Base-by-base conservation (phyloP, 2,797 vertebrate genomes). In the Hippoglossus hippoglossus region DNA sequence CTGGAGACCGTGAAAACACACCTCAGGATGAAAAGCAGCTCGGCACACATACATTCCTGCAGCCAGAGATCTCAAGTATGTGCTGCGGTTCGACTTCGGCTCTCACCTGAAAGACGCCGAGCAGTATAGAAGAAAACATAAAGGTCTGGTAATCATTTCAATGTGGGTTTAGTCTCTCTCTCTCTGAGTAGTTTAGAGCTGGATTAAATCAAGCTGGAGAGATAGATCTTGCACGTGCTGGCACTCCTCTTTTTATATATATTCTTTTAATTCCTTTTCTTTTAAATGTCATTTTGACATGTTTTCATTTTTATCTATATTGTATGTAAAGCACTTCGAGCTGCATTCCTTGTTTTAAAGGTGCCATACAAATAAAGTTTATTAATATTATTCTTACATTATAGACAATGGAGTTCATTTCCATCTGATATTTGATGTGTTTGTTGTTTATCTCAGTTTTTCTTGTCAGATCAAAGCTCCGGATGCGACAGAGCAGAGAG, bases 1-100 rank as follows among this genome's bases (percentile, higher is more conserved):
- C 94, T 92, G 47, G 91, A 93, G 95, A 93, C 94, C 95, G 94
- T 95, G 90, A 93, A 92, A 91, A 94, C 92, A 93, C 90, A 95
- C 90, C 81, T 88, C 89, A 73, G 75, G 90, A 90, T 90, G 89
- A 86, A 92, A 91, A 88, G 84, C 80, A 87, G 81, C 83, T 2
- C 63, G 41, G 55, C 41, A 7, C 55, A 36, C 67, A 49, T 78
- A 76, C 94, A 88, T 93, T 90, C 89, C 89, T 79, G 80, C 70
- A 70, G 90, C 63, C 80, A 87, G 80, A 81, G 81, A 87, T 90
- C 80, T 81, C 26, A 91, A 83, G 66, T 88, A 89, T 92, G 89
- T 15, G 15, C 63, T 68, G 83, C 18, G 74, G 82, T 81, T 75
- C 62, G 47, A 79, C 77, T 87, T 61, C 2, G 57, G 25, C 52